Evolutionary conservation across 2,888 invertebrate species (phyloP).

Genomic region (Amphipoea lucens): DNA sequence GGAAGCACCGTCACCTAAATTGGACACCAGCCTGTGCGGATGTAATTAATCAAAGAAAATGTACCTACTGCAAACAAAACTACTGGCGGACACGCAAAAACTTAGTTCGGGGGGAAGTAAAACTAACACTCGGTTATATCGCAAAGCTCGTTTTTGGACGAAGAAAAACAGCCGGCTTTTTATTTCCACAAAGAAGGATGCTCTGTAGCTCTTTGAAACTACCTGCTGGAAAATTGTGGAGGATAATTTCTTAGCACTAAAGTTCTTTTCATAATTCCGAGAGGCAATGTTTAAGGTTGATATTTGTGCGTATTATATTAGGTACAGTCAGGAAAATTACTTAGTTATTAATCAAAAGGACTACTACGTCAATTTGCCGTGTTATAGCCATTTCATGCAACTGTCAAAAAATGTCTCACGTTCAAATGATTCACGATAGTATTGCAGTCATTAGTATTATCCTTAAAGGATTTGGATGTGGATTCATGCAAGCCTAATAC

Average conservation of each 20-base stretch:
- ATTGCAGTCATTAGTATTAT: no score
- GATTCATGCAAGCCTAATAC: no score
- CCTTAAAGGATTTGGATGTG: no score
- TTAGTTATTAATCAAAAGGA: neutral
- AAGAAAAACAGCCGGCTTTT: conserved; percentile 50
- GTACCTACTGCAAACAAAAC: conserved; percentile 65
- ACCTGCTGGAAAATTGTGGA: conserved; percentile 19
- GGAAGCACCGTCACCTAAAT: conserved; percentile 55
- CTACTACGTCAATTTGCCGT: neutral
- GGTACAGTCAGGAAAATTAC: neutral
- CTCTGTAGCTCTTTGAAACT: conserved; percentile 15
- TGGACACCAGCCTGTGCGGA: conserved; percentile 59
- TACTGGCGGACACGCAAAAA: conserved; percentile 67
- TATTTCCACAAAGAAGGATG: conserved; percentile 49
- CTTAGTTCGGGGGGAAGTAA: conserved; percentile 66
- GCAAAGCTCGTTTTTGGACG: conserved; percentile 50
- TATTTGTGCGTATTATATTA: neutral
- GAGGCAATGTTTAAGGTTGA: neutral
- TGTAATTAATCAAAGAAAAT: conserved; percentile 71
- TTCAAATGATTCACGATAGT: no score
- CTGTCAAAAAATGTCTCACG: no score
- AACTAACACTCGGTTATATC: conserved; percentile 65
- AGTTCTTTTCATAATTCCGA: neutral
- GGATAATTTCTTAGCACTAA: conserved; percentile 13
- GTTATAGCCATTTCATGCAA: neutral